Percentiles rank a stretch among this genome's conserved stretches.
phyloP scores from a whole-genome alignment of 2,888 invertebrate genomes.

The Agriopis aurantiaria region DNA sequence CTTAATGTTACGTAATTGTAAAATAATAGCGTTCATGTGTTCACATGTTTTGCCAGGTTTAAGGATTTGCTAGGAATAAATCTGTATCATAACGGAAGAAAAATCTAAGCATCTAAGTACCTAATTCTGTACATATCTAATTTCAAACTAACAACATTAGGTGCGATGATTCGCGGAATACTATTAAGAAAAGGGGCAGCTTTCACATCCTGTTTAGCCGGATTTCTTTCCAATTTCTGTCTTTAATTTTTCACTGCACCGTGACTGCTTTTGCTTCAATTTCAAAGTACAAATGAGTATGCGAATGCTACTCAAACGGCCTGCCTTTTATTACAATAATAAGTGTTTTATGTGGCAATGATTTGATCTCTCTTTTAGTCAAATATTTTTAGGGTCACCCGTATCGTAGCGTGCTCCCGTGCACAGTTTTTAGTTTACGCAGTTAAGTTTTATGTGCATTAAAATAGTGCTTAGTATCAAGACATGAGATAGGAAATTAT shows the following conservation, averaged over 20 bases:
- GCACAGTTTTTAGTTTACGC: slow-evolving; percentile 61
- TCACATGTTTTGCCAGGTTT: slow-evolving; percentile 64
- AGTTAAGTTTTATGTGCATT: slow-evolving; percentile 78
- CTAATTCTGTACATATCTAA: slow-evolving; percentile 56
- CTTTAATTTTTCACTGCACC: slow-evolving; percentile 23
- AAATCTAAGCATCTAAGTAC: slow-evolving; percentile 51
- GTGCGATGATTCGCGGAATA: slow-evolving; percentile 18
- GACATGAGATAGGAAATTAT: slow-evolving; percentile 84
- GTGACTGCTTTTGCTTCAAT: slow-evolving; percentile 58
- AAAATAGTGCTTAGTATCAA: slow-evolving; percentile 82
- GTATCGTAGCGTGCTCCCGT: slow-evolving; percentile 56
- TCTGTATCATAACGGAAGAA: slow-evolving; percentile 56
- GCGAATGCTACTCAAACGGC: slow-evolving; percentile 60
- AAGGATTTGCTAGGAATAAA: slow-evolving; percentile 56
- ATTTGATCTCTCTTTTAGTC: slow-evolving; percentile 92
- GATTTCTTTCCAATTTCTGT: slow-evolving; percentile 11
- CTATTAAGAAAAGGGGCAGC: slow-evolving; percentile 27
- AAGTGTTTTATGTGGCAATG: slow-evolving; percentile 86
- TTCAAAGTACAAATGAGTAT: slow-evolving; percentile 80
- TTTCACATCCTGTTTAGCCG: slow-evolving; percentile 8
- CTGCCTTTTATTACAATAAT: slow-evolving; percentile 67
- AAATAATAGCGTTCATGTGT: slow-evolving; percentile 65
- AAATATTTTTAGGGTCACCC: slow-evolving; percentile 87
- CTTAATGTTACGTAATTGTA: slow-evolving; percentile 59
- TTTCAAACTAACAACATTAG: slow-evolving; percentile 38